Conservation (phyloP, 2,113 vertebrate species). For the Chrysemys picta region DNA sequence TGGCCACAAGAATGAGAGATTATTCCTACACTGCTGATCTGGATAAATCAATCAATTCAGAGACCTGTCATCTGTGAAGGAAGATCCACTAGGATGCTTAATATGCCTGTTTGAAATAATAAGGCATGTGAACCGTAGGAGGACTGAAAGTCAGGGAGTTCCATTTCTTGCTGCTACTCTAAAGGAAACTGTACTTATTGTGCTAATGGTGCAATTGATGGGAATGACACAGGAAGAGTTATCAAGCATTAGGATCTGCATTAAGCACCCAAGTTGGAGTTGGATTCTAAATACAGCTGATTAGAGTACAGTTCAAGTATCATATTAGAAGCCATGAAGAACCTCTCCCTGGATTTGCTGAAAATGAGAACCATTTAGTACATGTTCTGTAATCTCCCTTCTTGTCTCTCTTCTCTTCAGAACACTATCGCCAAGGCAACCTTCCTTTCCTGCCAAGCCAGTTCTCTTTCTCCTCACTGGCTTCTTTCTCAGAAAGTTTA, state of each 20-base stretch:
- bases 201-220: neutral
- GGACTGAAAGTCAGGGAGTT: neutral
- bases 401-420: neutral
- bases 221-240: neutral
- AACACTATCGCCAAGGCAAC: neutral
- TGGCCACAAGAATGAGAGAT: neutral
- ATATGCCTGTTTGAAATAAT: rapidly evolving
- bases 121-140: neutral
- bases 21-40: neutral
- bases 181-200: neutral
- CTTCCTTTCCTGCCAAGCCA: neutral
- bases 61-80: rapidly evolving
- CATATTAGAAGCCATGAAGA: rapidly evolving
- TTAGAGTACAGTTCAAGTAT: neutral
- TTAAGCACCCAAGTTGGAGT: neutral
- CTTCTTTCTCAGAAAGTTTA: neutral
- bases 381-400: neutral
- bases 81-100: neutral
- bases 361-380: constrained; percentile 21
- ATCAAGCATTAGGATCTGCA: neutral
- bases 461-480: neutral
- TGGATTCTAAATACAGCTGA: neutral
- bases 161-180: neutral
- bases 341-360: neutral
- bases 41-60: neutral